A percentile compares a stretch with the other conserved stretches of the same genome.
phyloP scores from a whole-genome alignment of 2,888 invertebrate genomes.

The Thumatha senex region DNA sequence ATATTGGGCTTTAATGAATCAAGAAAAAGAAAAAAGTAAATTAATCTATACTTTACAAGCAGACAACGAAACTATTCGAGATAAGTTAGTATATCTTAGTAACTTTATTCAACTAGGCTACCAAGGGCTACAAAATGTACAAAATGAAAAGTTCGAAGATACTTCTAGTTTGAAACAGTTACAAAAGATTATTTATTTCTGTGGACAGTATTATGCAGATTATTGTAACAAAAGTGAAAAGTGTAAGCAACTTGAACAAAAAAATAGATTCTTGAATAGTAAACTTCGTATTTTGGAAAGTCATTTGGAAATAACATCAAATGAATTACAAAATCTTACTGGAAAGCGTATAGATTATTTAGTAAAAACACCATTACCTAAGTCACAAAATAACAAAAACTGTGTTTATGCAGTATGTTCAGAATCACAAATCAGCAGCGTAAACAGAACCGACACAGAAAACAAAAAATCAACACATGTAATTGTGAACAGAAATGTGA shows the following conservation, averaged over 20 bases:
- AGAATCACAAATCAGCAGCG: constrained; percentile 18
- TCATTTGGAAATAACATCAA: constrained; percentile 38
- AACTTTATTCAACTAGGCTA: constrained; percentile 56
- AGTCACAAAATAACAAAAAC: constrained; percentile 5
- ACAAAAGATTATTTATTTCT: constrained; percentile 52
- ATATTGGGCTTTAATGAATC: constrained; percentile 41
- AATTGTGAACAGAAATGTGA: constrained; percentile 20
- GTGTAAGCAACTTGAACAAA: constrained; percentile 49
- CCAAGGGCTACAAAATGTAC: constrained; percentile 48
- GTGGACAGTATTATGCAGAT: constrained; percentile 57
- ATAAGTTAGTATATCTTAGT: constrained; percentile 43
- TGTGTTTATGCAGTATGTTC: constrained; percentile 16
- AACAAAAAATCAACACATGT: constrained; percentile 14
- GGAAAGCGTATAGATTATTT: background rate
- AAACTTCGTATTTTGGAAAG: constrained; percentile 54
- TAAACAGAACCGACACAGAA: constrained; percentile 23
- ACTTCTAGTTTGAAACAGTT: constrained; percentile 43
- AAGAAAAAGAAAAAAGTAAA: constrained; percentile 35
- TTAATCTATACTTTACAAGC: constrained; percentile 35
- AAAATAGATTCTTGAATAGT: constrained; percentile 51
- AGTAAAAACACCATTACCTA: background rate
- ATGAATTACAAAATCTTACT: constrained; percentile 42
- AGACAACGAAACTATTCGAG: constrained; percentile 43
- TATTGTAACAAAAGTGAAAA: constrained; percentile 46
- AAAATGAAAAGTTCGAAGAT: constrained; percentile 36